These are phyloP conservation scores for Riparia riparia DNA, from an alignment of 2,113 vertebrate species.

Conservation along the genomic window DNA sequence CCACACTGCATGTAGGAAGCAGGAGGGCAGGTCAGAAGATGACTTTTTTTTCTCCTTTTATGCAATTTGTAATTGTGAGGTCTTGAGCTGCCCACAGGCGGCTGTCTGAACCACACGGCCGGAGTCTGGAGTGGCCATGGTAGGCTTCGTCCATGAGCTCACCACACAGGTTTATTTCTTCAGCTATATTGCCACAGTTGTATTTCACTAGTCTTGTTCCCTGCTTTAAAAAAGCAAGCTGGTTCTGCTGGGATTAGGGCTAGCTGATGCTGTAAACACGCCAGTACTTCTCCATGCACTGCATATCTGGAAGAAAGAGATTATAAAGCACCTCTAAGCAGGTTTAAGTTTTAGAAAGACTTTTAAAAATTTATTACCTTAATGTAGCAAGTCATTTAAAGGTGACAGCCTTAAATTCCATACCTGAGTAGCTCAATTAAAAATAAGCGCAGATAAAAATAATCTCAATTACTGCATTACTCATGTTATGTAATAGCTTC, in stretches of 20 bases:
- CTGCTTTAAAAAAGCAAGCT: neutral
- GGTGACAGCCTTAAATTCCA: neutral
- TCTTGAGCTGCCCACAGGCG: accelerated
- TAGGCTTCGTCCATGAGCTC: accelerated
- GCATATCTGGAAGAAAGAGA: neutral
- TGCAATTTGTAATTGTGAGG: neutral
- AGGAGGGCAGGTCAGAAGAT: neutral
- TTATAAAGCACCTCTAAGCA: neutral
- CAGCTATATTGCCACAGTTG: neutral
- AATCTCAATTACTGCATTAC: slow-evolving; percentile 36
- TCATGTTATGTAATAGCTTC: slow-evolving; percentile 29
- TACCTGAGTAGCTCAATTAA: slow-evolving; percentile 2
- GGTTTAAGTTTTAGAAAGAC: neutral
- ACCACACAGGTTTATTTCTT: neutral
- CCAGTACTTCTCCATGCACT: neutral
- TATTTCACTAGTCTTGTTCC: neutral
- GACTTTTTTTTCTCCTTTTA: neutral
- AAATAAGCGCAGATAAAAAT: slow-evolving; percentile 23
- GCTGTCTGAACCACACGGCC: accelerated
- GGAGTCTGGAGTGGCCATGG: accelerated
- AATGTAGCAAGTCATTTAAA: neutral
- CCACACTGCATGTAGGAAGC: neutral
- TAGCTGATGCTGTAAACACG: neutral
- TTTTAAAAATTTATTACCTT: neutral
- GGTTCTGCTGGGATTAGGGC: neutral